Percentiles rank a stretch among this genome's conserved stretches.
Conservation (phyloP, 1,140 invertebrate genomes). For the Cyphomyrmex costatus region DNA sequence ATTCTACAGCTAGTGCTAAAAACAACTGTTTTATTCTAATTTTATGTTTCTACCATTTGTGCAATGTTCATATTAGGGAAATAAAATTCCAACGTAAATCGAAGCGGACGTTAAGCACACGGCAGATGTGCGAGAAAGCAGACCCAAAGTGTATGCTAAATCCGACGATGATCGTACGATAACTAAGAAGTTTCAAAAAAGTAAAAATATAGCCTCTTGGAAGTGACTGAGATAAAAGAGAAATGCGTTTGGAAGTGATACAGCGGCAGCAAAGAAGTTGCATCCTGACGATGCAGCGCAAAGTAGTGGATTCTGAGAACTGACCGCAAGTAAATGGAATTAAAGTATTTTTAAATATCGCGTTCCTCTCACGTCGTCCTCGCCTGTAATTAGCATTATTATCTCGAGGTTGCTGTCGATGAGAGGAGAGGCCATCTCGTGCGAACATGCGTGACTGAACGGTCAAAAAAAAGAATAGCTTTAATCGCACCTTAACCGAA, state of each 20-base stretch:
- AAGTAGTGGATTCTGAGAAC: constrained; percentile 76
- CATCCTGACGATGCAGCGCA: constrained; percentile 35
- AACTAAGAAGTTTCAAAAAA: constrained; percentile 3
- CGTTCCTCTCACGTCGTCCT: constrained; percentile 67
- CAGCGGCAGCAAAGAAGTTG: constrained; percentile 29
- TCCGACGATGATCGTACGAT: not conserved
- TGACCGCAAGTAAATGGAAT: constrained; percentile 80
- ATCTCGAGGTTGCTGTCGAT: constrained; percentile 72
- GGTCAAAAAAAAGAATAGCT: constrained; percentile 54
- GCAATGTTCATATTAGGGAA: not conserved
- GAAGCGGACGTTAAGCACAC: too few relatives aligned
- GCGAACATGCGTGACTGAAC: constrained; percentile 77
- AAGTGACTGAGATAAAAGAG: not conserved
- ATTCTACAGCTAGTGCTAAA: not conserved
- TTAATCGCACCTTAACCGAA: constrained; percentile 69
- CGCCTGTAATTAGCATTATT: constrained; percentile 80
- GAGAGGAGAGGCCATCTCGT: constrained; percentile 43
- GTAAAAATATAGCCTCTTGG: not conserved
- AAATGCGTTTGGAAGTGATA: not conserved
- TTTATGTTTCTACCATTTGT: not conserved
- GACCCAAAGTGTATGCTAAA: not conserved
- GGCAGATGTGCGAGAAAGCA: not conserved
- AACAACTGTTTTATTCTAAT: not conserved
- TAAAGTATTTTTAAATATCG: constrained; percentile 78
- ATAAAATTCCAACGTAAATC: not conserved